A percentile compares a stretch with the other conserved stretches of the same genome.
Evolutionary conservation across 2,888 invertebrate species (phyloP).

Genomic region (Yponomeuta evonymella): DNA sequence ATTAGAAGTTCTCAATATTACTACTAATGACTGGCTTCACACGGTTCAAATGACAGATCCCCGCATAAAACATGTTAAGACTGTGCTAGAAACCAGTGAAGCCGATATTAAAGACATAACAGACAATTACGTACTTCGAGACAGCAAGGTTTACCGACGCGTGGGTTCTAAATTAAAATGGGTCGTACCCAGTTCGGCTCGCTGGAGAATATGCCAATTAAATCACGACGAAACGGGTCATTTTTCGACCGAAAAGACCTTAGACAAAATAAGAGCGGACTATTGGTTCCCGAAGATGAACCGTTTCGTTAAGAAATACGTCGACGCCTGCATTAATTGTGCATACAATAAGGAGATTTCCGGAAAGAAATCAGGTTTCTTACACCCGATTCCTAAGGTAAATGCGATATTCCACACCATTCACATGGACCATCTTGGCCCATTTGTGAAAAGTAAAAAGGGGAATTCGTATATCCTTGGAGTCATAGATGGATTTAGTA

Average conservation of each 20-base stretch:
- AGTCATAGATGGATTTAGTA: no score
- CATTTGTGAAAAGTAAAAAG: conserved; percentile 19
- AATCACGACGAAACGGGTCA: no score
- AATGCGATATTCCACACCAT: conserved; percentile 18
- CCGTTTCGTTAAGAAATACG: no score
- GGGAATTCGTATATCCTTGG: conserved; percentile 14
- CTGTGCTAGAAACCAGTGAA: conserved; percentile 10
- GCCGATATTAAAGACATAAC: conserved; percentile 17
- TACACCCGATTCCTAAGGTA: conserved; percentile 21
- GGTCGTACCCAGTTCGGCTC: conserved; percentile 20
- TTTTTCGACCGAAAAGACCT: no score
- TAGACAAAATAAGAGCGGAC: no score
- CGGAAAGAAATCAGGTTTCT: conserved; percentile 8
- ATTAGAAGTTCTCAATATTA: conserved; percentile 8
- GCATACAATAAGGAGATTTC: conserved; percentile 15
- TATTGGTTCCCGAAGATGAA: no score
- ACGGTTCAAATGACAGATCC: conserved; percentile 18
- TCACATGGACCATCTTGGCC: conserved; percentile 23
- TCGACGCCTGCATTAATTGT: no score
- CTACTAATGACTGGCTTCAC: conserved; percentile 18
- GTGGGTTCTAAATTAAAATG: conserved; percentile 20
- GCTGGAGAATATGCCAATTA: no score
- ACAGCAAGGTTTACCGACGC: conserved; percentile 18
- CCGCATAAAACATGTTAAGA: conserved; percentile 15
- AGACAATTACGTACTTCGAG: conserved; percentile 18